A percentile compares a stretch with the other conserved stretches of the same genome.
Conservation (phyloP, 2,888 invertebrate species). For the Rhingia campestris region DNA sequence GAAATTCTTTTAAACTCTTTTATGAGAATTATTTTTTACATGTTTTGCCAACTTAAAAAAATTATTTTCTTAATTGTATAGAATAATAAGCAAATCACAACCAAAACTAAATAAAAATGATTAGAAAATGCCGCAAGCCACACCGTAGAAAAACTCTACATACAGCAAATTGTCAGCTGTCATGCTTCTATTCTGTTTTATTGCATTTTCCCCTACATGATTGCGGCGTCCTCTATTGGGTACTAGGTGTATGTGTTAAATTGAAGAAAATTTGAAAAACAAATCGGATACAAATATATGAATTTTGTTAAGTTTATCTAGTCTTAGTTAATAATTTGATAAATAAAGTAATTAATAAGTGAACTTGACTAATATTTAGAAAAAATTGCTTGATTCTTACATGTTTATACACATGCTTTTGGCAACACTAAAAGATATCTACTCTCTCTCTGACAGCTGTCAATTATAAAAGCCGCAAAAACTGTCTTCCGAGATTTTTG, state of each 20-base stretch:
- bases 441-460: slow-evolving; percentile 11
- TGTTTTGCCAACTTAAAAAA: slow-evolving; percentile 7
- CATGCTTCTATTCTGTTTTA: neutral
- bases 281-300: too few relatives aligned
- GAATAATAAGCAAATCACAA: slow-evolving; percentile 58
- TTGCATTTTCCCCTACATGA: too few relatives aligned
- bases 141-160: slow-evolving; percentile 53
- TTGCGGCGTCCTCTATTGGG: neutral
- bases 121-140: slow-evolving; percentile 67
- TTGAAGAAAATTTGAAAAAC: neutral
- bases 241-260: neutral
- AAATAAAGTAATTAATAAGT: too few relatives aligned
- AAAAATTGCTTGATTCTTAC: too few relatives aligned
- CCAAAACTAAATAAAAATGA: slow-evolving; percentile 48
- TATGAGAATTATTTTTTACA: slow-evolving; percentile 7
- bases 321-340: too few relatives aligned
- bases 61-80: neutral
- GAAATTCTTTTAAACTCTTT: slow-evolving; percentile 81
- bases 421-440: slow-evolving; percentile 4
- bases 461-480: slow-evolving; percentile 41
- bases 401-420: neutral
- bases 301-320: too few relatives aligned
- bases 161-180: slow-evolving; percentile 52
- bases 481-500: neutral
- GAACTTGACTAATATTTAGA: too few relatives aligned